Evolutionary conservation across 2,113 vertebrate genomes (phyloP), one percentile per base, ranked within the genome.

Genomic region (Arizona elegans): DNA sequence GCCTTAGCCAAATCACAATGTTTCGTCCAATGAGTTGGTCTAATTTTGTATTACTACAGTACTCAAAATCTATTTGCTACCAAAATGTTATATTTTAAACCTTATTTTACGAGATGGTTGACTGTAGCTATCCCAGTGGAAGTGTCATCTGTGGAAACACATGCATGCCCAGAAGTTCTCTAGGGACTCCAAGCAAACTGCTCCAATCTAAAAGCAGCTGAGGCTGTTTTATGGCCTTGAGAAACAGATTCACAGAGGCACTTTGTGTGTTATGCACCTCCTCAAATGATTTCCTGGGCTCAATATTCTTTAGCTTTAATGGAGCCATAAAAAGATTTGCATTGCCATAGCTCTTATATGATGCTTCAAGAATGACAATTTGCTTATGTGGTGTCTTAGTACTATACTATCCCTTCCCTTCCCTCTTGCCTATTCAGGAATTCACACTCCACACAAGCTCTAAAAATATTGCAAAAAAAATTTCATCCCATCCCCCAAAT

Each of bases 391-490:
- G 58, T 33, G 59, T 86, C 21, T 65, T 87, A 81, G 62, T 53
- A 86, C 10, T 29, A 29, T 91, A 12, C 29, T 52, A 43, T 53
- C 15, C 52, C 12, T 43, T 53, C 43, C 50, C 12, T 43, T 58
- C 29, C 43, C 47, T 87, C 19, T 47, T 52, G 11, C 43, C 26
- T 59, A 17, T 53, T 87, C 50, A 70, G 55, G 52, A 92, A 43
- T 54, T 43, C 59, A 54, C n/a, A n/a, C 47, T 17, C 55, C 24
- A 47, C 0, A 70, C 43, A 92, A 54, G 24, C 12, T 92, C 86
- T 92, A 62, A 88, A 65, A 92, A 92, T 92, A 55, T n/a, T 65
- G 47, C 65, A 38, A 56, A 56, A 55, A n/a, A 56, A 47, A 50
- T 50, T 23, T 47, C 53, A 75, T 53, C 23, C 7, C 23, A 11